Conservation (phyloP, 2,888 invertebrate species). For the Apodemia hepburni region DNA sequence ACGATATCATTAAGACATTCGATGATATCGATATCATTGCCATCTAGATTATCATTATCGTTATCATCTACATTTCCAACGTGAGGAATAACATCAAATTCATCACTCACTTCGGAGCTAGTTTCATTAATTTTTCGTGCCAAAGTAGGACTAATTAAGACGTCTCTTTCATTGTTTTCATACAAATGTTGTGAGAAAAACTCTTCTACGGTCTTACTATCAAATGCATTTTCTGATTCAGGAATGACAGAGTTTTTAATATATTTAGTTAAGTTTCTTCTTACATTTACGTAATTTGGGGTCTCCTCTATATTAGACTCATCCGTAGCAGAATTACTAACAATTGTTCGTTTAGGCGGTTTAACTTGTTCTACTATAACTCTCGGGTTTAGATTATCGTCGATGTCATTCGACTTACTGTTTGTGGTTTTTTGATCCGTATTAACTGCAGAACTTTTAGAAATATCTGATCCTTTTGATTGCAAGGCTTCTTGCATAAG, state of each 20-base stretch:
- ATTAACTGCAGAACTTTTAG: neutral
- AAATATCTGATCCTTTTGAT: slow-evolving; percentile 16
- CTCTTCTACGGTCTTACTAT: slow-evolving; percentile 45
- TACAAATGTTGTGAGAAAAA: slow-evolving; percentile 52
- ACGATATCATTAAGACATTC: slow-evolving; percentile 54
- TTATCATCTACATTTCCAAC: slow-evolving; percentile 30
- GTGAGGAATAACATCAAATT: slow-evolving; percentile 38
- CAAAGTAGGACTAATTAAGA: slow-evolving; percentile 50
- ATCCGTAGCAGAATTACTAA: slow-evolving; percentile 45
- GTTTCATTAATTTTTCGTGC: slow-evolving; percentile 55
- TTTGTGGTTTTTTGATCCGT: slow-evolving; percentile 4
- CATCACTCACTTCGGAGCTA: slow-evolving; percentile 49
- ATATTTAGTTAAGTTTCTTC: slow-evolving; percentile 31
- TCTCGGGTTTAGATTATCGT: neutral
- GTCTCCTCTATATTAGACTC: slow-evolving; percentile 53
- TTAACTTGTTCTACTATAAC: neutral
- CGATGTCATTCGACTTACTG: neutral
- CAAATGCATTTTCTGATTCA: neutral
- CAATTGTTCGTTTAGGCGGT: slow-evolving; percentile 17
- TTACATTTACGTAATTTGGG: slow-evolving; percentile 40
- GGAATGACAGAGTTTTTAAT: slow-evolving; percentile 8
- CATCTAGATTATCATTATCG: slow-evolving; percentile 6
- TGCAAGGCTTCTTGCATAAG: slow-evolving; percentile 51
- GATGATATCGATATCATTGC: slow-evolving; percentile 42
- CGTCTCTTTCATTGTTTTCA: slow-evolving; percentile 39